These are phyloP conservation scores for Pimephales promelas DNA, from an alignment of 2,113 vertebrate species.

Conservation along the genomic window DNA sequence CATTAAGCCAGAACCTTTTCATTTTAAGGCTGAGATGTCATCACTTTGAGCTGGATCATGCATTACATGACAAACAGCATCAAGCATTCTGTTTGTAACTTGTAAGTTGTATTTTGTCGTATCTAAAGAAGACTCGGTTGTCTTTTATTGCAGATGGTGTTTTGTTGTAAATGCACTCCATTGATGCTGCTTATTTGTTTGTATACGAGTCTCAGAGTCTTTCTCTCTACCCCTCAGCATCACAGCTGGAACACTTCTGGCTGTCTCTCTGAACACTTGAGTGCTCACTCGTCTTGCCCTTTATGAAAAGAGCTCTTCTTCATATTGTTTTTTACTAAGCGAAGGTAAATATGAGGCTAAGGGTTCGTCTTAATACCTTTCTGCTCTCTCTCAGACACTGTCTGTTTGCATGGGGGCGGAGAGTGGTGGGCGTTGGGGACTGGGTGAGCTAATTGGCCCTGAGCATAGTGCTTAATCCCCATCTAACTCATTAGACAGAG, in stretches of 20 bases:
- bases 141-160: neutral
- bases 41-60: neutral
- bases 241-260: constrained; percentile 12
- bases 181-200: neutral
- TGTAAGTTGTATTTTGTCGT: neutral
- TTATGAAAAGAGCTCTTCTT: constrained; percentile 7
- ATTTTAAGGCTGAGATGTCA: neutral
- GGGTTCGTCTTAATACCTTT: constrained; percentile 15
- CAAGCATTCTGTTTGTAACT: neutral
- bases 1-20: neutral
- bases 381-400: neutral
- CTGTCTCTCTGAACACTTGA: constrained; percentile 3
- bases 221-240: neutral
- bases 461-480: constrained; percentile 54
- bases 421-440: constrained; percentile 38
- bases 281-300: neutral
- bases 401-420: constrained; percentile 10
- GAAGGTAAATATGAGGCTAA: neutral
- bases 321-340: neutral
- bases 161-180: constrained; percentile 13
- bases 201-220: neutral
- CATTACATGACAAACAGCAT: neutral
- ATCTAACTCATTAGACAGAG: constrained; percentile 60
- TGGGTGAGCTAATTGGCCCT: constrained; percentile 49
- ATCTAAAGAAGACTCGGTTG: neutral